Base-by-base conservation (phyloP, 2,888 invertebrate species). In the Liopterus haemorrhoidalis region DNA sequence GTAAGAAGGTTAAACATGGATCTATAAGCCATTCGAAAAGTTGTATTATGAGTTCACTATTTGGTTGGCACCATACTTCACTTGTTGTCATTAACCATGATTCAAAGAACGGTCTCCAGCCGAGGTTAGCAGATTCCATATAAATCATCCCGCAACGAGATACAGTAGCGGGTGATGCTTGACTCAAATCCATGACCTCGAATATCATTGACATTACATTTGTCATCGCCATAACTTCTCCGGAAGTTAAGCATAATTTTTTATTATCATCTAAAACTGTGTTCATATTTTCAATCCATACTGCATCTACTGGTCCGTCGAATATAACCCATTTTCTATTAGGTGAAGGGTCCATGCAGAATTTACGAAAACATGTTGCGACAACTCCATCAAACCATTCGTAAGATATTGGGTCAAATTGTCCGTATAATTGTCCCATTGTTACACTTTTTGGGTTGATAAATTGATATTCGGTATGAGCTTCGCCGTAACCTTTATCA, bases 361-460 rank as follows among this genome's bases (percentile, higher is more conserved):
- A 83, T 60, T 78, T 73, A 59, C 93, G 70, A 68, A 85, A 90
- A 66, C 84, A 81, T 2, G 79, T 81, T 0, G 90, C 84, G 22
- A 87, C 82, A 20, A 94, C 81, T 4, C 91, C 91, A 64, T 91
- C 91, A 1, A 81, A 82, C 90, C 91, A 91, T 70, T 94, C 93
- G 56, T 90, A 89, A 0, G 93, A 90, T 35, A 87, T 76, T 0
- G 87, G 85, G 71, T 95, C 92, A 64, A 93, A 92, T 51, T 85
- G 85, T 1, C 94, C 94, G 62, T 91, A 95, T 12, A 95, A 69
- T 63, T 93, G 92, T 8, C 88, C 90, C 82, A 92, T 85, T 2
- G 91, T 91, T 37, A 95, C 83, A 1, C 93, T 79, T 70, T 94
- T 95, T 1, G 95, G 95, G 70, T 94, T 95, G 37, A 95, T 77